Percentiles rank a stretch among this genome's conserved stretches.
phyloP scores from a whole-genome alignment of 1,140 invertebrate genomes.

The Pentalonia nigronervosa region DNA sequence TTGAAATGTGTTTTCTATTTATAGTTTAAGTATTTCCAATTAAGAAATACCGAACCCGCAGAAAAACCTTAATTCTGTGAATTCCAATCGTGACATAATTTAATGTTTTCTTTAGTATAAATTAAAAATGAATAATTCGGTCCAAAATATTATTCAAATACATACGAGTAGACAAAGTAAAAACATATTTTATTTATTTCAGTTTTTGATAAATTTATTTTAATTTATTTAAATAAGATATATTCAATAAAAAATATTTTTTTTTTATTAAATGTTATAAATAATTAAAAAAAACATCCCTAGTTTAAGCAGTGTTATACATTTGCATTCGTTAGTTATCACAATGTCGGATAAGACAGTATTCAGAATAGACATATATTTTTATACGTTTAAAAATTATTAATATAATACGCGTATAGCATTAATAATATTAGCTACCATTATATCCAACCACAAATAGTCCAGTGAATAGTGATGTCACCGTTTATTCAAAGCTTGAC shows the following conservation, averaged over 20 bases:
- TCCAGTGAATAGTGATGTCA: slow-evolving; percentile 11
- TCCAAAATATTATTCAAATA: background rate
- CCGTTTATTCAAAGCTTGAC: slow-evolving; percentile 13
- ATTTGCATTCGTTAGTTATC: background rate
- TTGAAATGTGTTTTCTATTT: background rate
- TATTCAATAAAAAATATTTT: background rate
- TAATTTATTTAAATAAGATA: background rate
- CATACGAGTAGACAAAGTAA: background rate
- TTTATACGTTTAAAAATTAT: background rate
- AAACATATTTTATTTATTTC: background rate
- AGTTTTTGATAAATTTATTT: background rate
- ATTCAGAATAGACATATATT: background rate
- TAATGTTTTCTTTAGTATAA: background rate
- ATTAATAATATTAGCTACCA: background rate
- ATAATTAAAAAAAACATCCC: too few relatives aligned
- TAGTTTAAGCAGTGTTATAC: background rate
- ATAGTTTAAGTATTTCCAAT: background rate
- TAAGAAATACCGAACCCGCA: background rate
- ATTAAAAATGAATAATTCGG: background rate
- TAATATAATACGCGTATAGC: background rate
- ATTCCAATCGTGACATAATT: background rate
- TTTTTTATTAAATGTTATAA: too few relatives aligned
- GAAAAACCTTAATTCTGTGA: background rate
- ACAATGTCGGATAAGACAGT: background rate
- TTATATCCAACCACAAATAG: slow-evolving; percentile 18